Conservation (phyloP, 1,140 invertebrate genomes). For the Diorhabda sublineata region DNA sequence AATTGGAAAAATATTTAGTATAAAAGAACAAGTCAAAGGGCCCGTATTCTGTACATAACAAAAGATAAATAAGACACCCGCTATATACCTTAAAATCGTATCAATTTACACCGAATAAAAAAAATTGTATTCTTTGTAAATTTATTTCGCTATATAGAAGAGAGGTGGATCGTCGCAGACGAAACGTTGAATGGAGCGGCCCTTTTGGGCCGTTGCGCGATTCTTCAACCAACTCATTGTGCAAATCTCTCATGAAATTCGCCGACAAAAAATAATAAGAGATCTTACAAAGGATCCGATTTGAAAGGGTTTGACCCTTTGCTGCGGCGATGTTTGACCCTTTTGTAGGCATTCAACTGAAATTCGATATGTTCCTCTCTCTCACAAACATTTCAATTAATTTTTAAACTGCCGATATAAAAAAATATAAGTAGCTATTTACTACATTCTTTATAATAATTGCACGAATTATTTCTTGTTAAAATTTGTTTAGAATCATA, state of each 20-base stretch:
- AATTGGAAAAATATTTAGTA: too few relatives aligned
- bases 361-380: slow-evolving; percentile 16
- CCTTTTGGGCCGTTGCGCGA: slow-evolving; percentile 1
- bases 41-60: too few relatives aligned
- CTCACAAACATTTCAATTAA: neutral
- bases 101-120: slow-evolving; percentile 1
- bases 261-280: slow-evolving; percentile 20
- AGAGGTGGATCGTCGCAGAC: neutral
- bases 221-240: slow-evolving; percentile 11
- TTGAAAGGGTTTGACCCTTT: slow-evolving; percentile 18
- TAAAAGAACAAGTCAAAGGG: too few relatives aligned
- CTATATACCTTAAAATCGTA: neutral
- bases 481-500: too few relatives aligned
- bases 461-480: too few relatives aligned
- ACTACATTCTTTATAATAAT: too few relatives aligned
- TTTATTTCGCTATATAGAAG: neutral
- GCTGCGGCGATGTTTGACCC: slow-evolving; percentile 13
- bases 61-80: too few relatives aligned
- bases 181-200: neutral
- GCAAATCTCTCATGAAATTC: slow-evolving; percentile 14
- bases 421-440: neutral
- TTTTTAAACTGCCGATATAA: neutral
- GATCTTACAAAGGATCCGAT: slow-evolving; percentile 17
- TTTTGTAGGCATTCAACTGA: slow-evolving; percentile 14
- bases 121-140: neutral